A percentile compares a stretch with the other conserved stretches of the same genome.
phyloP scores from a whole-genome alignment of 64 coral and sea anemone genomes.

The Montipora sp. region DNA sequence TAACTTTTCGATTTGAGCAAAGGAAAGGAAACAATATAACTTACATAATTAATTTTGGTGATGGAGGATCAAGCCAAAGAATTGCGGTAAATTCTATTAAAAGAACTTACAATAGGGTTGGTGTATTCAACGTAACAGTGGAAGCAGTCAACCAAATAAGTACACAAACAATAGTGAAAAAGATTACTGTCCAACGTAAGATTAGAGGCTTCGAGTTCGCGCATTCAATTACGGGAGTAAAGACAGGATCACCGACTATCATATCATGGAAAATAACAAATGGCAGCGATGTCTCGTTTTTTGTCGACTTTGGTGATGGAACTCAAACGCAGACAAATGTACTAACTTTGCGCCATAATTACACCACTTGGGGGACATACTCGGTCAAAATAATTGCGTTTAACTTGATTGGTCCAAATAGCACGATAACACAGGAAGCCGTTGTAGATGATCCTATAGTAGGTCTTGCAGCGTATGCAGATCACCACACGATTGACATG shows the following conservation, averaged over 20 bases:
- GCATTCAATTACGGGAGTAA: background rate
- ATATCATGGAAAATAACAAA: conserved; percentile 65
- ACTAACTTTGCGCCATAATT: conserved; percentile 52
- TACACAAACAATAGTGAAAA: conserved; percentile 26
- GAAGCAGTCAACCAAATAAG: conserved; percentile 78
- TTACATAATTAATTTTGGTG: conserved; percentile 69
- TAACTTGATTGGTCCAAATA: conserved; percentile 48
- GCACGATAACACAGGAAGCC: conserved; percentile 11
- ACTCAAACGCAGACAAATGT: background rate
- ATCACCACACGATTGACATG: conserved; percentile 12
- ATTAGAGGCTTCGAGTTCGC: conserved; percentile 65
- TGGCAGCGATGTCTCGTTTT: conserved; percentile 73
- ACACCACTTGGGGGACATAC: conserved; percentile 31
- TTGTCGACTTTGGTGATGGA: conserved; percentile 63
- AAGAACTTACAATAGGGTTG: conserved; percentile 19
- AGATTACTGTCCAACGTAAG: conserved; percentile 49
- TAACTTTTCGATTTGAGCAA: conserved; percentile 24
- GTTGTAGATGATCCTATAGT: conserved; percentile 61
- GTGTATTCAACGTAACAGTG: conserved; percentile 25
- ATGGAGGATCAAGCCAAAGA: conserved; percentile 35
- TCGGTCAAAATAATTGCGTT: conserved; percentile 48
- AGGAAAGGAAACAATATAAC: conserved; percentile 60
- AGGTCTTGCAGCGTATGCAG: conserved; percentile 44
- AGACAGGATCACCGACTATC: background rate
- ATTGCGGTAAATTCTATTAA: conserved; percentile 6